Evolutionary conservation across 2,797 vertebrate genomes (phyloP), one percentile per base, ranked within the genome.

Genomic region (Malurus splendens): DNA sequence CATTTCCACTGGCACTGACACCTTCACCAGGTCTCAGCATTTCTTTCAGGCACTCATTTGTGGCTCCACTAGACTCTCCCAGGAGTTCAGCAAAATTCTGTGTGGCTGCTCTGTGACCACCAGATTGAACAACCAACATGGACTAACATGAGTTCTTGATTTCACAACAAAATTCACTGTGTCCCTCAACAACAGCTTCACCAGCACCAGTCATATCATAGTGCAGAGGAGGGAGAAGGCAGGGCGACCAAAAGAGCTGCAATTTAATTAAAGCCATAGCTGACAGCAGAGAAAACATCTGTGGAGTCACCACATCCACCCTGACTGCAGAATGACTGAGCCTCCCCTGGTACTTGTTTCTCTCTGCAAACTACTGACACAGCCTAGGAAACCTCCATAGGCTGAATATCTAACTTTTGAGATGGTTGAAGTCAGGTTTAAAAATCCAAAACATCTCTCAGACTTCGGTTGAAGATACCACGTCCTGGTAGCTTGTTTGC

Each of bases 221-320:
- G 38, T 20, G 10, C 23, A 62, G 68, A 74, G n/a, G 36, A 74
- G 9, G 1, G 0, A 77, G 28, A 82, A 71, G 36, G 57, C 72
- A 81, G 72, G 70, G 44, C 80, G 73, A 52, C 33, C 42, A 39
- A 79, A 78, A 59, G n/a, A 88, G 27, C 52, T 86, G 28, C 41
- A 47, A 52, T 92, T 89, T 70, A 89, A 68, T 72, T 83, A 83
- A 87, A 92, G 48, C 42, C 59, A 22, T 62, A 4, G 2, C 59
- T 87, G 80, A 70, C 66, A 89, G 70, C 70, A 83, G 72, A 90
- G 51, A 47, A 93, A 87, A 86, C 51, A 86, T 73, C 66, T 62
- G 73, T 41, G 38, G 22, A 81, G 55, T 28, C 62, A 83, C 28
- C 5, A 4, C 0, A 0, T 68, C 41, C 61, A 55, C 24, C 5